Conservation (phyloP, 2,888 invertebrate species). For the Morpho deidamia region DNA sequence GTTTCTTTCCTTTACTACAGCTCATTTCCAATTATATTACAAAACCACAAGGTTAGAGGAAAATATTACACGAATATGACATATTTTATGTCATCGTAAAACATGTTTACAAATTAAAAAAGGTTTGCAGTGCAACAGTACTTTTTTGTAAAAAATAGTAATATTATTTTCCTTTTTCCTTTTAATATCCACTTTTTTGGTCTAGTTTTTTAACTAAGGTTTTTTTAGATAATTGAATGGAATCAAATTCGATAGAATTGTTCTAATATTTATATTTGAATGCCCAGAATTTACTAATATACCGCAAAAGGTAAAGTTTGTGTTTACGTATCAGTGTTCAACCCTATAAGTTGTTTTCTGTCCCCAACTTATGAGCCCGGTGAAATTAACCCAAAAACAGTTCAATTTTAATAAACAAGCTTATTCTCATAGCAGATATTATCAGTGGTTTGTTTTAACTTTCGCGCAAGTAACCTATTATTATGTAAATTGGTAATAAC, state of each 20-base stretch:
- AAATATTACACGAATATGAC: not conserved
- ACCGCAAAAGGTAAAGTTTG: no score
- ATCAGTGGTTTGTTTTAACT: constrained; percentile 16
- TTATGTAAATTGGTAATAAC: constrained; percentile 17
- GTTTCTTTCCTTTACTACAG: not conserved
- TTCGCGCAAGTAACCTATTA: constrained; percentile 17
- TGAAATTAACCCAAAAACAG: constrained; percentile 20
- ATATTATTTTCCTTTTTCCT: no score
- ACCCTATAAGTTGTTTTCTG: constrained; percentile 32
- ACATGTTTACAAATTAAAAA: no score
- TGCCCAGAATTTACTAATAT: no score
- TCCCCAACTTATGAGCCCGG: constrained; percentile 25
- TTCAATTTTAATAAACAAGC: constrained; percentile 21
- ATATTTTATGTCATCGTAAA: no score
- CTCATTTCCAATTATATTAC: not conserved
- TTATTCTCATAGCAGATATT: constrained; percentile 10
- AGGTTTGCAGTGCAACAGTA: no score
- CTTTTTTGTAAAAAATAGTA: no score
- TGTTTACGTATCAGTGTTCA: constrained; percentile 1
- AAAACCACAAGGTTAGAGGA: not conserved
- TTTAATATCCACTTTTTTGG: no score
- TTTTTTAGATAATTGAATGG: not conserved
- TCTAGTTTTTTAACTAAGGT: not conserved
- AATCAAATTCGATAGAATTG: not conserved
- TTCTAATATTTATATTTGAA: no score